Conservation (phyloP, 2,797 vertebrate genomes). For the Liparis tanakae region DNA sequence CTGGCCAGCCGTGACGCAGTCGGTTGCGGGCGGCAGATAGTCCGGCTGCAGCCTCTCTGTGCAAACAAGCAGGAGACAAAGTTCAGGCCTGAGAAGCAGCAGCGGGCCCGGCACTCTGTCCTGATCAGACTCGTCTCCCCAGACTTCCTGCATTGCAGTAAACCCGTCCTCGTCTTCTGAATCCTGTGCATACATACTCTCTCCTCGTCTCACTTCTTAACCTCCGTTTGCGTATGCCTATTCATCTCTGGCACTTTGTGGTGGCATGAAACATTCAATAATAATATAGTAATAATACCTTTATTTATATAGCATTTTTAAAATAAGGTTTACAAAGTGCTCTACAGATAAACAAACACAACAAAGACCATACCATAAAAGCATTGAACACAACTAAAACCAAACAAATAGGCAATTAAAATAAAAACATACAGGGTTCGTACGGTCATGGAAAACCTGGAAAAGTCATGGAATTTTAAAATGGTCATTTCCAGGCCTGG, state of each 20-base stretch:
- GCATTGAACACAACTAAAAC: too few relatives aligned
- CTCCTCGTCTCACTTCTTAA: constrained; percentile 2
- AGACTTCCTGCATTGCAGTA: constrained; percentile 76
- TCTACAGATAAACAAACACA: too few relatives aligned
- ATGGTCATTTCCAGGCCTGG: too few relatives aligned
- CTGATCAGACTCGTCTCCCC: constrained; percentile 59
- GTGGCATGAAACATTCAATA: constrained; percentile 1
- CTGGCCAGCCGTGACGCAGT: constrained; percentile 57
- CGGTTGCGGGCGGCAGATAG: constrained; percentile 51
- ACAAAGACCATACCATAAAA: too few relatives aligned
- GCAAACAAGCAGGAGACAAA: constrained; percentile 78
- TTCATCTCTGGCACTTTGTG: background rate
- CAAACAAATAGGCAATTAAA: too few relatives aligned
- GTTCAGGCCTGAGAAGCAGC: constrained; percentile 67
- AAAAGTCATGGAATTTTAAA: too few relatives aligned
- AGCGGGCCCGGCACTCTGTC: constrained; percentile 48
- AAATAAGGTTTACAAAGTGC: too few relatives aligned
- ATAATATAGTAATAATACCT: too few relatives aligned
- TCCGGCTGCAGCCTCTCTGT: constrained; percentile 60
- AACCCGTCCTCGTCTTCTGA: constrained; percentile 52
- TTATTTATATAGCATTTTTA: too few relatives aligned
- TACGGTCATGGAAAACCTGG: too few relatives aligned
- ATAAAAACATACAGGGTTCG: too few relatives aligned
- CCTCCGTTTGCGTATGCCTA: background rate
- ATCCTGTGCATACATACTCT: constrained; percentile 16